Conservation (phyloP, 2,888 invertebrate genomes). For the Cerceris rybyensis region DNA sequence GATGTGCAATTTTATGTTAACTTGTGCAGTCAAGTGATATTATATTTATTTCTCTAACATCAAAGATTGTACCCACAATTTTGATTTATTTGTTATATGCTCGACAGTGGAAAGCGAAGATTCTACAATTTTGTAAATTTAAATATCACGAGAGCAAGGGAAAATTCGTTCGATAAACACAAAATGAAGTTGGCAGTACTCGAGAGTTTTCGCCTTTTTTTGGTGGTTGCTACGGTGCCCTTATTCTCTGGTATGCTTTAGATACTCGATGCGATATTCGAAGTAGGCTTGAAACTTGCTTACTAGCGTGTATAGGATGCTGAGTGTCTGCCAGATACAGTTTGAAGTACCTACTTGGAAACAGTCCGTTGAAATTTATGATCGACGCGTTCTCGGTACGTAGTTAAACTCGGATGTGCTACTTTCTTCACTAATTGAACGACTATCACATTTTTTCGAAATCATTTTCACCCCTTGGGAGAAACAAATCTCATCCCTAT, state of each 20-base stretch:
- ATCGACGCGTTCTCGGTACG: constrained; percentile 37
- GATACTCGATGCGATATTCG: constrained; percentile 35
- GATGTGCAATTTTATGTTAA: too few species aligned
- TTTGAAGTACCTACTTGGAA: constrained; percentile 46
- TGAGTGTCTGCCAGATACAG: constrained; percentile 42
- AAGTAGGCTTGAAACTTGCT: constrained; percentile 62
- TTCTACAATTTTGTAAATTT: not conserved
- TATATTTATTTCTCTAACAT: too few species aligned
- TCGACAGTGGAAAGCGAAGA: too few species aligned
- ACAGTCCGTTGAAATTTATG: constrained; percentile 55
- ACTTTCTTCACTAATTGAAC: constrained; percentile 43
- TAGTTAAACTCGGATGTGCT: constrained; percentile 12
- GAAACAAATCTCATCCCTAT: too few species aligned
- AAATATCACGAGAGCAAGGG: not conserved
- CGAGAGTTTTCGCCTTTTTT: constrained; percentile 30
- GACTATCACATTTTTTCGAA: not conserved
- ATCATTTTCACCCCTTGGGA: not conserved
- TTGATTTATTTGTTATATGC: too few species aligned
- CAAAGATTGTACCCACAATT: too few species aligned
- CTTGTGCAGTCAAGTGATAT: too few species aligned
- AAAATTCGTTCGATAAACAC: not conserved
- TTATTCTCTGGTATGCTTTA: constrained; percentile 39
- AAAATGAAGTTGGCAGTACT: not conserved
- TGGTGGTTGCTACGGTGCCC: constrained; percentile 29
- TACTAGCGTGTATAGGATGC: constrained; percentile 43